Conservation (phyloP, 2,797 vertebrate genomes). For the Chelonia mydas region DNA sequence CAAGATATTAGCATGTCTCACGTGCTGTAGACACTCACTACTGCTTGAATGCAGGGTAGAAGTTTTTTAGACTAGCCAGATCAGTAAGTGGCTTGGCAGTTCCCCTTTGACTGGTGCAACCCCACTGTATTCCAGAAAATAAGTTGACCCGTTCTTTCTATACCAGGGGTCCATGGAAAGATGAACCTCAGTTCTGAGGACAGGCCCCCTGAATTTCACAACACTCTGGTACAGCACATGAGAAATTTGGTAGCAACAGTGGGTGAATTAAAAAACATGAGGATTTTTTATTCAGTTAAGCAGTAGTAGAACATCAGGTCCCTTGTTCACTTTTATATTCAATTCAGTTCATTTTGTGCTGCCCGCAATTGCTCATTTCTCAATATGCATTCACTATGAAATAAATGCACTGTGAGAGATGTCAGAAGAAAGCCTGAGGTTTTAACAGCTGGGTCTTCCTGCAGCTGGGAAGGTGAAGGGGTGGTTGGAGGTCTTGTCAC, state of each 20-base stretch:
- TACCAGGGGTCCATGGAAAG: rapidly evolving
- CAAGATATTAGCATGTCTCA: not conserved
- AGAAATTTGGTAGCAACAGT: not conserved
- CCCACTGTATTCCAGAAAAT: not conserved
- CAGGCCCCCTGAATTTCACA: not conserved
- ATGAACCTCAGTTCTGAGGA: not conserved
- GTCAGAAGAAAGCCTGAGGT: not conserved
- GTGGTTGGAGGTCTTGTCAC: not conserved
- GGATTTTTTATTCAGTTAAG: not conserved
- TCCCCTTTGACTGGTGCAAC: rapidly evolving
- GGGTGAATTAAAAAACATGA: rapidly evolving
- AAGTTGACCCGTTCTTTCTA: not conserved
- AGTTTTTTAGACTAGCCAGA: not conserved
- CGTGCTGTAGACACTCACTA: not conserved
- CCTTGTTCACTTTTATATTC: not conserved
- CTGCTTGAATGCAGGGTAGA: not conserved
- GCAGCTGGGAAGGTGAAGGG: not conserved
- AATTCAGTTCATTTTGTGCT: not conserved
- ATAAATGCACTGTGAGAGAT: not conserved
- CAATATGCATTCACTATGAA: not conserved
- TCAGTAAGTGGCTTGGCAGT: not conserved
- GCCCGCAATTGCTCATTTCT: not conserved
- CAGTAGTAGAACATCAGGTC: not conserved
- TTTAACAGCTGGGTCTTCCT: not conserved
- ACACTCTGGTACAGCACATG: not conserved